Evolutionary conservation across 2,888 invertebrate genomes (phyloP), one percentile per base, ranked within the genome.

Genomic region (Agrotis puta): DNA sequence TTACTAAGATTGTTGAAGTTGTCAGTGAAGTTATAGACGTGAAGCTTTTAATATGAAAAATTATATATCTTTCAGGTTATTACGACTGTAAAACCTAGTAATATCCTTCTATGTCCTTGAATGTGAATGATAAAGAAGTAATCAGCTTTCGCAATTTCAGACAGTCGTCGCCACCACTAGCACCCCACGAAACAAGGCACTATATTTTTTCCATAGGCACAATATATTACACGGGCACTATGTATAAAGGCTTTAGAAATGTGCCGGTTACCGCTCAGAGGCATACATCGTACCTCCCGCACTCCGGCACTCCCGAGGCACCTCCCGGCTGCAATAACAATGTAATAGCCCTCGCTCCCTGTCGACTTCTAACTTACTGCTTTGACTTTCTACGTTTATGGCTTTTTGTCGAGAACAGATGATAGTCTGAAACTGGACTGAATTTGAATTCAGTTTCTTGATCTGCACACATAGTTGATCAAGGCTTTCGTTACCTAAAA

Each of bases 201-300:
- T 80, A 84, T 85, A 86, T 86, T 83, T 86, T 86, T 79, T 79
- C 72, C 76, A 82, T 77, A 58, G 82, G 57, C 72, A 66, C 76
- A 74, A 84, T 81, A 85, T 83, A 85, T 85, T 78, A 79, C 68
- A 63, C 39, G 65, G 58, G 65, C 82, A 69, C 65, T 73, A 67
- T 73, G 64, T 77, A 72, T 65, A 81, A 74, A 64, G 79, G 76
- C 74, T 85, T 82, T 76, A 82, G 82, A 85, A 82, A 65, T 56
- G 82, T 76, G 78, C 50, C 65, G 58, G 72, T 65, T 75, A 72
- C 57, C 79, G 76, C 72, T 71, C 71, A 67, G 74, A 71, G 57
- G 76, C 67, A 69, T 67, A 54, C 64, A 59, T 66, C 68, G 65
- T 53, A 39, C 62, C 51, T 13, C 47, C 20, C 64, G 20, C 39